Evolutionary conservation across 2,888 invertebrate species (phyloP).

Genomic region (Tachina grossa): DNA sequence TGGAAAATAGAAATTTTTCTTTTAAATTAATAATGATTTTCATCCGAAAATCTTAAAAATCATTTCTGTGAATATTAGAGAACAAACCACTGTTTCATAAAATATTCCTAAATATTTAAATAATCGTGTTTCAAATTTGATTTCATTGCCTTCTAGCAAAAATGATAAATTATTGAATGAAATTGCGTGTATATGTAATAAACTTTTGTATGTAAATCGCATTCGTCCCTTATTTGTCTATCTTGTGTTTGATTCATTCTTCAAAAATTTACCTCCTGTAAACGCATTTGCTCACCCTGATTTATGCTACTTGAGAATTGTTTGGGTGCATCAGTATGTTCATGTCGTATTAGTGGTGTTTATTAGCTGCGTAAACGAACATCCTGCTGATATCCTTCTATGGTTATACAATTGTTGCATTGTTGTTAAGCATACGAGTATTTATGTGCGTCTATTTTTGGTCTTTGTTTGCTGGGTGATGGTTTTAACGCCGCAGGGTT

Average conservation of each 20-base stretch:
- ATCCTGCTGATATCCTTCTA: constrained; percentile 53
- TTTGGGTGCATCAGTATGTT: constrained; percentile 42
- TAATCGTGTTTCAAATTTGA: constrained; percentile 77
- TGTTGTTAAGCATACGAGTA: constrained; percentile 1
- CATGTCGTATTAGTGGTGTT: constrained; percentile 61
- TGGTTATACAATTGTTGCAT: constrained; percentile 28
- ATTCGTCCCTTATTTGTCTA: constrained; percentile 51
- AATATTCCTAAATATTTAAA: constrained; percentile 76
- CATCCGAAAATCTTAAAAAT: no score
- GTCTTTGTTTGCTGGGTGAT: constrained; percentile 43
- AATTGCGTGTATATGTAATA: constrained; percentile 74
- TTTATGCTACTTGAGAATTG: constrained; percentile 39
- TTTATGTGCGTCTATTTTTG: constrained; percentile 4
- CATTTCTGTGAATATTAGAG: no score
- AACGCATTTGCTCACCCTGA: constrained; percentile 57
- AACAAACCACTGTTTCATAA: constrained; percentile 18
- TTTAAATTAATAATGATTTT: no score
- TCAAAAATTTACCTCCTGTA: constrained; percentile 34
- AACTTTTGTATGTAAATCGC: constrained; percentile 38
- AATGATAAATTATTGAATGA: constrained; percentile 82
- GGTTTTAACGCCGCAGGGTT: constrained; percentile 64
- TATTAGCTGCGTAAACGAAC: constrained; percentile 59
- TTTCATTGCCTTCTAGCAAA: constrained; percentile 77
- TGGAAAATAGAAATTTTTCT: no score
- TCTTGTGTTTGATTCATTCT: constrained; percentile 31